Evolutionary conservation across 2,797 vertebrate genomes (phyloP).

Genomic region (Phylloscopus collybita): DNA sequence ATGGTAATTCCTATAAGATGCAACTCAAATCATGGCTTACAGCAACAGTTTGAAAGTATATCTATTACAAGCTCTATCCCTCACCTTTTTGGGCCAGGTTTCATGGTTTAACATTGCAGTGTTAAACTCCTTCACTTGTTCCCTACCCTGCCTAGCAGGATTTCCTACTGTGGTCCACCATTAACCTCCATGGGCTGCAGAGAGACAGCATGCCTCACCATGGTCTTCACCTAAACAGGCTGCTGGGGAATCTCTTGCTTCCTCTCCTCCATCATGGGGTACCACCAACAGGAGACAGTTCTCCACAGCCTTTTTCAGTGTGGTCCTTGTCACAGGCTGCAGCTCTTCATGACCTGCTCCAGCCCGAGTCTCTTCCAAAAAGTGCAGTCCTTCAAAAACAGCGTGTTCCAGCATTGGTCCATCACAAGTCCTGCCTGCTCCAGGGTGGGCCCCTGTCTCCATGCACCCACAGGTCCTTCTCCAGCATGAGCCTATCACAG

Average conservation of each 20-base stretch:
- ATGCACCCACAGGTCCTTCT: background rate
- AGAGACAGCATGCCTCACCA: background rate
- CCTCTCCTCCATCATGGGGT: background rate
- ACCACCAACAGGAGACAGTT: background rate
- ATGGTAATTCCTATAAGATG: background rate
- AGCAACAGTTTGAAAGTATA: background rate
- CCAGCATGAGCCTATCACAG: accelerated
- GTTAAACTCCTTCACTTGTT: background rate
- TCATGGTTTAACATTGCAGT: background rate
- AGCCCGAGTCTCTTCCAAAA: background rate
- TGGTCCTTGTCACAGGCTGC: background rate
- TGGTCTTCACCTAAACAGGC: background rate
- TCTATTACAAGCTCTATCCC: background rate
- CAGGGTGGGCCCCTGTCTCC: background rate
- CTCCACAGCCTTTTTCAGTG: background rate
- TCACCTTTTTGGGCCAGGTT: background rate
- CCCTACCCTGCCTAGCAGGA: background rate
- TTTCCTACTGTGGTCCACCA: background rate
- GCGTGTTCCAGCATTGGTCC: accelerated
- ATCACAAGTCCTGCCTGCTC: background rate
- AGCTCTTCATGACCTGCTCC: background rate
- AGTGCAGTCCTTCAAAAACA: background rate
- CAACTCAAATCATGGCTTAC: background rate
- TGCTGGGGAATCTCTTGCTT: background rate
- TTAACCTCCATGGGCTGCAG: background rate